Evolutionary conservation across 2,113 vertebrate genomes (phyloP).

Genomic region (Sceloporus undulatus): DNA sequence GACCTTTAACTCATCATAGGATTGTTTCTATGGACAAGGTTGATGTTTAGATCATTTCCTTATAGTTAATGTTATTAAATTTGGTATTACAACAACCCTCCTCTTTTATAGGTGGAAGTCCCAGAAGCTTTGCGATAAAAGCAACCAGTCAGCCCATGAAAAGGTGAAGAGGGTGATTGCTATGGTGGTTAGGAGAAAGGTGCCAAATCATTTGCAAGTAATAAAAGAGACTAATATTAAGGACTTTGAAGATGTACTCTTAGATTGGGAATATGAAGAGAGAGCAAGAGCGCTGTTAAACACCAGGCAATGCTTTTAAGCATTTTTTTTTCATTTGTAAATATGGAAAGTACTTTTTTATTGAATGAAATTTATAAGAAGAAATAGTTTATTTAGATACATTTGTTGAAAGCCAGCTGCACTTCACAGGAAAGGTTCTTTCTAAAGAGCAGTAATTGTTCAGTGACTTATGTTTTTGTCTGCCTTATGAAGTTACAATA

Average conservation of each 20-base stretch:
- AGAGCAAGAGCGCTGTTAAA: conserved; percentile 27
- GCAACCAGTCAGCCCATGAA: background rate
- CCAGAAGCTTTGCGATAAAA: conserved; percentile 82
- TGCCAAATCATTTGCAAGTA: conserved; percentile 38
- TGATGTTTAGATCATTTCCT: background rate
- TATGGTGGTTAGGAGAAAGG: conserved; percentile 47
- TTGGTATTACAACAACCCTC: conserved; percentile 42
- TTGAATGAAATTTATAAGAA: conserved; percentile 73
- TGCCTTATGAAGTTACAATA: conserved; percentile 75
- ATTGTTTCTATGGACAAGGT: background rate
- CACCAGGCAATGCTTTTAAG: conserved; percentile 63
- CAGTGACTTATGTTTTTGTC: conserved; percentile 66
- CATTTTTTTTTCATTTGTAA: conserved; percentile 79
- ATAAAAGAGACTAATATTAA: conserved; percentile 66
- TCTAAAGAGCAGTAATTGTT: conserved; percentile 67
- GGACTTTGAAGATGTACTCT: conserved; percentile 62
- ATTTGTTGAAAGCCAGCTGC: conserved; percentile 63
- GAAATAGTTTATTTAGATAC: conserved; percentile 73
- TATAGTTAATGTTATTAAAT: conserved; percentile 33
- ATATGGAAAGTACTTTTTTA: conserved; percentile 81
- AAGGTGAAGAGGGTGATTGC: conserved; percentile 37
- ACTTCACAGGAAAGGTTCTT: conserved; percentile 65
- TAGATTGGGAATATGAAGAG: conserved; percentile 57
- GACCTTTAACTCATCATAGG: background rate
- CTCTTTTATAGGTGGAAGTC: conserved; percentile 80